These are phyloP conservation scores for Anoplophora glabripennis DNA, from an alignment of 1,140 invertebrate genomes.

Conservation along the genomic window DNA sequence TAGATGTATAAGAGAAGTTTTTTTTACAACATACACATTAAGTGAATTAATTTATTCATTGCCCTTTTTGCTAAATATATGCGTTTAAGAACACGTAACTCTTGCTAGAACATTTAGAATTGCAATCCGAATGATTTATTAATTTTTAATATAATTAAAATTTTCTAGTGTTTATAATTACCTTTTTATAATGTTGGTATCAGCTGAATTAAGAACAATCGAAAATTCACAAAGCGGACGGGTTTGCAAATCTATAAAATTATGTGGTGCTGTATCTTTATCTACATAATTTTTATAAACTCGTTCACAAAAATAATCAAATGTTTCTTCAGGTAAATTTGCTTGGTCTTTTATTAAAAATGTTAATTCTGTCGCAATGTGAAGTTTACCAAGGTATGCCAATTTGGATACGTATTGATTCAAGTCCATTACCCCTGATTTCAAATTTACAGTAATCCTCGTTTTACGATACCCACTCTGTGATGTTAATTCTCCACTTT, in stretches of 20 bases:
- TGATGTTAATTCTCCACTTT: too few species aligned
- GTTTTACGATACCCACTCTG: background rate
- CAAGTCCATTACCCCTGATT: background rate
- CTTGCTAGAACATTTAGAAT: too few species aligned
- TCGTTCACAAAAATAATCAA: conserved; percentile 11
- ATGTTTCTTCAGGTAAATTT: conserved; percentile 13
- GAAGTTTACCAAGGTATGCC: conserved; percentile 17
- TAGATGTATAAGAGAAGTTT: too few species aligned
- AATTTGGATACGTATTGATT: conserved; percentile 7
- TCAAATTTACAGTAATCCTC: conserved; percentile 10
- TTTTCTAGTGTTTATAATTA: background rate
- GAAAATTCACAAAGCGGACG: conserved; percentile 10
- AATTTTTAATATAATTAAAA: too few species aligned
- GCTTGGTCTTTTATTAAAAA: conserved; percentile 19
- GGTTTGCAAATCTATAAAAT: background rate
- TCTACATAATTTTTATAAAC: conserved; percentile 9
- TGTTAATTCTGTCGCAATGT: conserved; percentile 21
- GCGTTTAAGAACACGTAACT: too few species aligned
- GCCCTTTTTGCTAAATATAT: too few species aligned
- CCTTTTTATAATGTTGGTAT: conserved; percentile 1
- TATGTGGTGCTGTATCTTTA: background rate
- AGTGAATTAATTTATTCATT: too few species aligned
- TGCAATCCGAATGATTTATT: too few species aligned
- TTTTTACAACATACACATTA: too few species aligned
- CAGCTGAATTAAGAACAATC: background rate